These are phyloP conservation scores for Chionoecetes opilio DNA, from an alignment of 1,140 invertebrate species.

Conservation along the genomic window DNA sequence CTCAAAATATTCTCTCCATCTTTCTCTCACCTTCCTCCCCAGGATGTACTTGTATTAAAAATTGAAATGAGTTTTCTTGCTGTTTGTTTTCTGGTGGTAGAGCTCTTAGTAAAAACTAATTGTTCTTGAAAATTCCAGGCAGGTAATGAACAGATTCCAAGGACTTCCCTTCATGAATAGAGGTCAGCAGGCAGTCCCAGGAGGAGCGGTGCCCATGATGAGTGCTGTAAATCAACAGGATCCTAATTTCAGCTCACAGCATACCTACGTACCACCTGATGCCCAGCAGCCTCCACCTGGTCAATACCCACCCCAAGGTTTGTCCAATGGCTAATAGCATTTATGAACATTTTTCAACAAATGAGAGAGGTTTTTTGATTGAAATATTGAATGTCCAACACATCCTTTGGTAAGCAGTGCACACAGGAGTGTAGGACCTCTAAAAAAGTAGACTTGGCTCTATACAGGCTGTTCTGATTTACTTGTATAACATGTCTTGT, in stretches of 20 bases:
- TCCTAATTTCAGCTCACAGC: constrained; percentile 68
- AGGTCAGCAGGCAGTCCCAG: constrained; percentile 23
- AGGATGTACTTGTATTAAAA: no score
- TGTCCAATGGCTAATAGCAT: background rate
- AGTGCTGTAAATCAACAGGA: constrained; percentile 58
- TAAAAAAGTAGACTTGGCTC: no score
- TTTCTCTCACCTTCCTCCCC: background rate
- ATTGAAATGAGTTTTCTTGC: no score
- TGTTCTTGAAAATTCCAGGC: constrained; percentile 37
- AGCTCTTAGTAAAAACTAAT: background rate
- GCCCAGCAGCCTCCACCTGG: background rate
- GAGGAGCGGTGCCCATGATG: constrained; percentile 39
- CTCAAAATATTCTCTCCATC: no score
- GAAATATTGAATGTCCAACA: no score
- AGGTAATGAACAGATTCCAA: constrained; percentile 68
- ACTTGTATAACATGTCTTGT: no score
- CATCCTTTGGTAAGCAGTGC: no score
- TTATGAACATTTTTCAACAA: background rate
- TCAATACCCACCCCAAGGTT: constrained; percentile 68
- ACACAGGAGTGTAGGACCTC: no score
- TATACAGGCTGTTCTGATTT: no score
- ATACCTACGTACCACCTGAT: constrained; percentile 69
- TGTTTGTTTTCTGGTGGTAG: no score
- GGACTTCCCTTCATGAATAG: constrained; percentile 68
- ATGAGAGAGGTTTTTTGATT: no score